A percentile compares a stretch with the other conserved stretches of the same genome.
These are phyloP conservation scores for Rhopalosiphum nymphaeae DNA, from an alignment of 2,888 invertebrate species.

Conservation along the genomic window DNA sequence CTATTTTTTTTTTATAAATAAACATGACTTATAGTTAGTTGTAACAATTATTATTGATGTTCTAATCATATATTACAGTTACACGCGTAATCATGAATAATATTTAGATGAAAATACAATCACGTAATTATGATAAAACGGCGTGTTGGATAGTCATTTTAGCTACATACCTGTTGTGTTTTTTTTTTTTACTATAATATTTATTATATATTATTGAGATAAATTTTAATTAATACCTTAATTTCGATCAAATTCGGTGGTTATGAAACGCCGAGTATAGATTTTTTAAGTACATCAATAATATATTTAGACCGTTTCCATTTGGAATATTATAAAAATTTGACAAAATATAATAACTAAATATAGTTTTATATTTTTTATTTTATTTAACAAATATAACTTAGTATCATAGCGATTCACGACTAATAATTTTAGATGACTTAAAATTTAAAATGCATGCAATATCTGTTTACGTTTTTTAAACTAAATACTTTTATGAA, in stretches of 20 bases:
- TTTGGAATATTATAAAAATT: background rate
- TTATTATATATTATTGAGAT: background rate
- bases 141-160: background rate
- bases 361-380: background rate
- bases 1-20: background rate
- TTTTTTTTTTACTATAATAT: background rate
- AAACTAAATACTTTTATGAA: background rate
- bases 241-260: background rate
- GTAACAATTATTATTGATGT: background rate
- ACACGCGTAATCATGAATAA: background rate
- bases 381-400: background rate
- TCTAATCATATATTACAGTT: background rate
- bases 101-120: background rate
- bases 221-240: background rate
- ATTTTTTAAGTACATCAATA: background rate
- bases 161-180: background rate
- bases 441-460: background rate
- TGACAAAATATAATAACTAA: background rate
- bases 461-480: background rate
- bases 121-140: background rate
- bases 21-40: background rate
- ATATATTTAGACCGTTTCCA: background rate
- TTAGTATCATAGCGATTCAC: background rate
- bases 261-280: background rate
- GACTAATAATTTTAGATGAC: background rate